Evolutionary conservation across 2,113 vertebrate species (phyloP), one percentile per base, ranked within the genome.

Genomic region (Arizona elegans): DNA sequence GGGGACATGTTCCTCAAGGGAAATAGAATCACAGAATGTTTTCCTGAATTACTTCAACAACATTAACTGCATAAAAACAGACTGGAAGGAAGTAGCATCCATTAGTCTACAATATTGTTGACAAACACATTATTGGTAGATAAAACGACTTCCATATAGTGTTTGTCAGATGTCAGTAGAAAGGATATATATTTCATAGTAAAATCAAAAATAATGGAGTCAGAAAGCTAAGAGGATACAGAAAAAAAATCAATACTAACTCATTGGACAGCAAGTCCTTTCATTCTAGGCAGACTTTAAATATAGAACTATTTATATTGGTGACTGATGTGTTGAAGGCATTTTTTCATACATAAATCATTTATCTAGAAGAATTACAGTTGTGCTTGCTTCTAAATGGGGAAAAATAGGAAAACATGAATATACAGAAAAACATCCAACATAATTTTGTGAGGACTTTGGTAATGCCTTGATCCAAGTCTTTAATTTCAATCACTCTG

Each of bases 181-280:
- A 97, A 95, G 98, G 97, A 98, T 97, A 97, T 97, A 97, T 96
- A 98, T 98, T 98, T 98, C 98, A 98, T 96, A 98, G 97, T 96
- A 98, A 98, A 98, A 98, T 98, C 97, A 98, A 98, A 98, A 98
- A 98, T 98, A 98, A 98, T 98, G 97, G 98, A 98, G 97, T 97
- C 96, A 97, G 98, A 98, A 98, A 97, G 95, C 96, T 95, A 95
- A 97, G 93, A 93, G 96, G 97, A 97, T 95, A 96, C 94, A 97
- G 96, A 96, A 96, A 96, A 97, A 97, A 97, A 97, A 98, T 98
- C 98, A 98, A 98, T 98, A 98, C 91, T 94, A 96, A 97, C 95
- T 95, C 91, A 94, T 53, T 95, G 97, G 93, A 55, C 62, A 94
- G 96, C 93, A 95, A 97, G 97, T 96, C 94, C 90, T 95, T 96